Conservation (phyloP, 1,140 invertebrate genomes). For the Pararge aegeria region DNA sequence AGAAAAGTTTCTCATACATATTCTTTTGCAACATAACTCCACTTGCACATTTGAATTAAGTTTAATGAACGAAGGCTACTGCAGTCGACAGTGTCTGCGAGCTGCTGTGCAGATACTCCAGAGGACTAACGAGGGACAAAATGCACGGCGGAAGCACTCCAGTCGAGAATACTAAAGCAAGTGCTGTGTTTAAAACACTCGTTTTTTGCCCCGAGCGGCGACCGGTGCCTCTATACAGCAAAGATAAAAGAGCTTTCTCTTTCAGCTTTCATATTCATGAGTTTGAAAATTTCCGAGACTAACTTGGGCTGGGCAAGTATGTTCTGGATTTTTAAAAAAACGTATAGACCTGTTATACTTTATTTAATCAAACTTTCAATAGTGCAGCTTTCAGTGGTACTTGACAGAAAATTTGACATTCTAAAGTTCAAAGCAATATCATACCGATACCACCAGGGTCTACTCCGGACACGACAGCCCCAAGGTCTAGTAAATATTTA, state of each 20-base stretch:
- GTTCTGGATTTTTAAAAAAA: neutral
- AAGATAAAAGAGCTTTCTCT: neutral
- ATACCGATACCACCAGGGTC: no score
- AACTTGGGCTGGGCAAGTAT: neutral
- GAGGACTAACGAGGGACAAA: conserved; percentile 14
- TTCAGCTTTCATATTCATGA: neutral
- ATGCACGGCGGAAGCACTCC: neutral
- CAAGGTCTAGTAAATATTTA: no score
- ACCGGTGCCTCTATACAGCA: neutral
- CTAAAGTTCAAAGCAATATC: no score
- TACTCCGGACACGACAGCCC: no score
- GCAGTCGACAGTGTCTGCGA: neutral
- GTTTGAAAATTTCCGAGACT: neutral
- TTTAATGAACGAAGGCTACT: conserved; percentile 2
- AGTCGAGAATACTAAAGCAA: conserved; percentile 6
- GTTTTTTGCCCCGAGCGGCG: neutral
- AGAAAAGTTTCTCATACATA: no score
- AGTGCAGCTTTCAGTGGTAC: no score
- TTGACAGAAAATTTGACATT: no score
- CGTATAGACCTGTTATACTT: no score
- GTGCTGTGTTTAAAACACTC: neutral
- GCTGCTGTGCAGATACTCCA: neutral
- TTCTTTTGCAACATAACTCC: neutral
- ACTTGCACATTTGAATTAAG: neutral
- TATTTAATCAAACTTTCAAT: no score